phyloP scores from a whole-genome alignment of 2,797 vertebrate species.

The Sebastes kiyomatsui region DNA sequence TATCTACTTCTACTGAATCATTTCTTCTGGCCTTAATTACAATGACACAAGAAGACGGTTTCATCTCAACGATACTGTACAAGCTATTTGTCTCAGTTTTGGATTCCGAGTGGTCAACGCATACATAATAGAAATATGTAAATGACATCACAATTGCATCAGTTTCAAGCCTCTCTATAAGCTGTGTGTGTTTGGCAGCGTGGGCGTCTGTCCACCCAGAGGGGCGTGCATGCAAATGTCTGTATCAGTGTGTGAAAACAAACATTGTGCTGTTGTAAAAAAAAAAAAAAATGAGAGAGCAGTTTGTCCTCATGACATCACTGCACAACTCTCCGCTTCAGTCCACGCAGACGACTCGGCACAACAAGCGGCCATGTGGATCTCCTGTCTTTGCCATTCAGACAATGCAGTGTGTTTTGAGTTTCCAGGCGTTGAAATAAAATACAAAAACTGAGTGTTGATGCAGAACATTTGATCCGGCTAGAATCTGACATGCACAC shows the following conservation, averaged over 20 bases:
- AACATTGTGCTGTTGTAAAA: not conserved
- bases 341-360: not conserved
- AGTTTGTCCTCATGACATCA: slow-evolving; percentile 48
- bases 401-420: not conserved
- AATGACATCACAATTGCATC: not conserved
- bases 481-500: not conserved
- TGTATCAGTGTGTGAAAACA: not conserved
- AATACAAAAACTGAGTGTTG: not conserved
- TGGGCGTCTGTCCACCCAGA: not conserved
- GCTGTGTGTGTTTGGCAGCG: not conserved
- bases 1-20: not conserved
- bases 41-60: not conserved
- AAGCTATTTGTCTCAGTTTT: not conserved
- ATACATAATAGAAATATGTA: slow-evolving; percentile 8
- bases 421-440: not conserved
- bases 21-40: not conserved
- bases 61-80: not conserved
- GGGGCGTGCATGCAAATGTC: not conserved
- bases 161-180: not conserved
- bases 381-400: not conserved
- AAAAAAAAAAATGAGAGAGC: slow-evolving; percentile 23
- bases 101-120: slow-evolving; percentile 15
- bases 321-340: not conserved
- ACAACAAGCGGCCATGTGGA: not conserved
- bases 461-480: not conserved